These are phyloP conservation scores for Panagrolaimus sp. DNA, from an alignment of 1,140 invertebrate species.

Conservation along the genomic window DNA sequence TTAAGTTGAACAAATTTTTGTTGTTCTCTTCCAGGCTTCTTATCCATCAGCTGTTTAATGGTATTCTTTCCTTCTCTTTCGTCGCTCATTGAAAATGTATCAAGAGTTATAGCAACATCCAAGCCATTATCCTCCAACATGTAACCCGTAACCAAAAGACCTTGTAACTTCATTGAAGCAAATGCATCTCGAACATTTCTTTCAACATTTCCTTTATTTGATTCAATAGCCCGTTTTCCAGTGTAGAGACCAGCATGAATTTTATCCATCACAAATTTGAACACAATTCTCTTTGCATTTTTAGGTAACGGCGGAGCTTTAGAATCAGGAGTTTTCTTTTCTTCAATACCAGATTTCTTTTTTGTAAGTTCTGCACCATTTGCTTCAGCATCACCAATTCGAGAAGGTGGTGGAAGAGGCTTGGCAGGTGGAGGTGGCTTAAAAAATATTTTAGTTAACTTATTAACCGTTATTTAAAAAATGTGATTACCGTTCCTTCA, in stretches of 20 bases:
- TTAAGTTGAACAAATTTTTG: conserved; percentile 30
- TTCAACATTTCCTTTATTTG: conserved; percentile 25
- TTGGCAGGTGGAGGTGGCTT: conserved; percentile 23
- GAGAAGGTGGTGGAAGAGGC: background rate
- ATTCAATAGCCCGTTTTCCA: conserved; percentile 24
- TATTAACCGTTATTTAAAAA: too few relatives aligned
- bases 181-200: conserved; percentile 33
- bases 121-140: conserved; percentile 52
- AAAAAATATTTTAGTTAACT: too few relatives aligned
- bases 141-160: conserved; percentile 41
- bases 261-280: conserved; percentile 48
- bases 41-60: conserved; percentile 49
- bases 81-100: conserved; percentile 57
- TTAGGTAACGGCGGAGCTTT: background rate
- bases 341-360: conserved; percentile 10
- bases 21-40: conserved; percentile 37
- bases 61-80: conserved; percentile 43
- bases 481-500: too few relatives aligned
- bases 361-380: background rate
- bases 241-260: conserved; percentile 36
- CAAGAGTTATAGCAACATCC: conserved; percentile 40
- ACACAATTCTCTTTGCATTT: conserved; percentile 34
- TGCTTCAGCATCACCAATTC: conserved; percentile 15
- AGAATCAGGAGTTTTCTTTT: background rate
- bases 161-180: conserved; percentile 42